Evolutionary conservation across 37 sponge, comb jelly and placozoan genomes (phyloP).

Genomic region (Cladorhizidae sp.): DNA sequence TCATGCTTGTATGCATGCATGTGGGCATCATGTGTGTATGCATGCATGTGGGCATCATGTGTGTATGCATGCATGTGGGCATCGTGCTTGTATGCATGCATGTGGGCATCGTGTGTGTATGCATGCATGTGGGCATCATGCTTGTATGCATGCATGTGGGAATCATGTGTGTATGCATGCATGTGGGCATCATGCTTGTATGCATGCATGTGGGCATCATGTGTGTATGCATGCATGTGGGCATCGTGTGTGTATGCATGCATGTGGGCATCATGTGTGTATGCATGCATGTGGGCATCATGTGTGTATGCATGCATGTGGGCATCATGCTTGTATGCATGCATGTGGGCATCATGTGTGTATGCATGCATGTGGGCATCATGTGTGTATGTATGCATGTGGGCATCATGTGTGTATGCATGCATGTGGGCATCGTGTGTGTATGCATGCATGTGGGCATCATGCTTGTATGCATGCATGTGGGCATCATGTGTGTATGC

Average conservation of each 20-base stretch:
- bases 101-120: not conserved
- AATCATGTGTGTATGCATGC: not conserved
- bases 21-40: not conserved
- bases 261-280: not conserved
- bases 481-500: not conserved
- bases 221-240: not conserved
- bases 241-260: not conserved
- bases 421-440: not conserved
- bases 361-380: not conserved
- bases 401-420: not conserved
- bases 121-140: not conserved
- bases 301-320: not conserved
- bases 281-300: not conserved
- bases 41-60: not conserved
- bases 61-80: not conserved
- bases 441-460: not conserved
- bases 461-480: not conserved
- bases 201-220: not conserved
- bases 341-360: not conserved
- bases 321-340: not conserved
- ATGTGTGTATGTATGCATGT: not conserved
- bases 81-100: not conserved
- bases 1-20: not conserved
- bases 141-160: no score
- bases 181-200: not conserved